These are phyloP conservation scores for Paracanthobrama guichenoti DNA, from an alignment of 2,113 vertebrate genomes.

Conservation along the genomic window DNA sequence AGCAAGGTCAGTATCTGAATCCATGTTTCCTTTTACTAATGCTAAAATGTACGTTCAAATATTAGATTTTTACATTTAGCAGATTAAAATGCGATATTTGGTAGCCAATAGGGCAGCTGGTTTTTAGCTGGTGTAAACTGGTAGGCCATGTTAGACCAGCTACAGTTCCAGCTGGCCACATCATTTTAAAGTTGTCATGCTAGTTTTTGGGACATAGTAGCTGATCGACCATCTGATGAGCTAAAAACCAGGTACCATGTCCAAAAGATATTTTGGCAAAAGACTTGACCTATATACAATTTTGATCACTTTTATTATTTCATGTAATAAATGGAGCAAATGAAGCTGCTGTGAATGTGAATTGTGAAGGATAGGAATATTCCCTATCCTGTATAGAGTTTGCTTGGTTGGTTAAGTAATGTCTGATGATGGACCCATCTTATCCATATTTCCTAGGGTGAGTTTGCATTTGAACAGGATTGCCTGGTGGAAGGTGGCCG, in stretches of 20 bases:
- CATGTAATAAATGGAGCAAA: neutral
- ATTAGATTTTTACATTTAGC: neutral
- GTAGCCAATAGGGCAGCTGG: neutral
- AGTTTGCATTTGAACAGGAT: slow-evolving; percentile 82
- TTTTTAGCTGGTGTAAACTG: neutral
- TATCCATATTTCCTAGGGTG: slow-evolving; percentile 64
- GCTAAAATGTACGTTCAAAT: neutral
- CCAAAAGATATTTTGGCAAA: neutral
- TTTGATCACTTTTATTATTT: neutral
- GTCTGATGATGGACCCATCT: neutral
- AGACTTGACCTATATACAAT: neutral
- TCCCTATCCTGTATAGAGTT: neutral
- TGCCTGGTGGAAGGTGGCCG: slow-evolving; percentile 79
- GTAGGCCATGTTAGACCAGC: neutral
- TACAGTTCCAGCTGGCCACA: neutral
- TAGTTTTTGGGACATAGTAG: neutral
- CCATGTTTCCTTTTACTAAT: slow-evolving; percentile 1
- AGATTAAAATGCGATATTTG: neutral
- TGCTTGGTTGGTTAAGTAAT: too few species aligned
- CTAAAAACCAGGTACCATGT: neutral
- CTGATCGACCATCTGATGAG: neutral
- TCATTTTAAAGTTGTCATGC: neutral
- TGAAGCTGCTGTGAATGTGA: neutral
- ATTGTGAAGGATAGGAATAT: neutral
- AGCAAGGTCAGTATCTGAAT: slow-evolving; percentile 68